Evolutionary conservation across 2,888 invertebrate genomes (phyloP).

Genomic region (Acleris laterana): DNA sequence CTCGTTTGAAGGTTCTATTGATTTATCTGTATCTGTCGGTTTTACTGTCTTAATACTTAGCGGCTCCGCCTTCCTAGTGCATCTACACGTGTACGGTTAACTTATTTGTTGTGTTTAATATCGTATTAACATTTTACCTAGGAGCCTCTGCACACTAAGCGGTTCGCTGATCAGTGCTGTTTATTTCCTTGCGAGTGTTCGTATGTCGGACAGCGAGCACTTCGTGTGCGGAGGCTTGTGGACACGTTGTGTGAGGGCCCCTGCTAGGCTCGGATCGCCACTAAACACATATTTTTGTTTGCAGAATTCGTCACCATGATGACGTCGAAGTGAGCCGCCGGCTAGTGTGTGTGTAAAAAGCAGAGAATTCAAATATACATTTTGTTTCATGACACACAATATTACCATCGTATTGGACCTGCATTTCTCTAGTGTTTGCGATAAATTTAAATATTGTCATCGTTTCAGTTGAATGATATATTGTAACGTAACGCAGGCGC

Average conservation of each 20-base stretch:
- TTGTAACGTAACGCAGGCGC: constrained; percentile 53
- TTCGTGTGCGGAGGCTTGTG: too few relatives aligned
- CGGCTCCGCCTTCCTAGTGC: constrained; percentile 69
- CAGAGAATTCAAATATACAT: constrained; percentile 86
- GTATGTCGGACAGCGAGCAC: too few relatives aligned
- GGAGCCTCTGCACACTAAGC: too few relatives aligned
- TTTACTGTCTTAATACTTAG: constrained; percentile 62
- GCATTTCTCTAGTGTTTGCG: constrained; percentile 86
- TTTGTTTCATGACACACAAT: constrained; percentile 86
- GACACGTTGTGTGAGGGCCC: constrained; percentile 49
- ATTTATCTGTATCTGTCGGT: constrained; percentile 50
- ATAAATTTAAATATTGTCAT: constrained; percentile 82
- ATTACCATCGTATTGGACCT: constrained; percentile 85
- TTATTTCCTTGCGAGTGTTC: too few relatives aligned
- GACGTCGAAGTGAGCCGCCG: constrained; percentile 98
- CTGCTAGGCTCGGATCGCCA: background rate
- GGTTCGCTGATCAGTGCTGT: too few relatives aligned
- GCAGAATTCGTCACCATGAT: constrained; percentile 99
- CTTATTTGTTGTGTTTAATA: constrained; percentile 60
- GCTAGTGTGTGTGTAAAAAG: constrained; percentile 85
- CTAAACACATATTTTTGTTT: constrained; percentile 70
- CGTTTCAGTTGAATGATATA: constrained; percentile 79
- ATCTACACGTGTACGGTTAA: constrained; percentile 69
- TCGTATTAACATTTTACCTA: constrained; percentile 57
- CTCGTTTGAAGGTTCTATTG: constrained; percentile 36